A percentile compares a stretch with the other conserved stretches of the same genome.
phyloP scores from a whole-genome alignment of 2,888 invertebrate species.

The Polia nebulosa region DNA sequence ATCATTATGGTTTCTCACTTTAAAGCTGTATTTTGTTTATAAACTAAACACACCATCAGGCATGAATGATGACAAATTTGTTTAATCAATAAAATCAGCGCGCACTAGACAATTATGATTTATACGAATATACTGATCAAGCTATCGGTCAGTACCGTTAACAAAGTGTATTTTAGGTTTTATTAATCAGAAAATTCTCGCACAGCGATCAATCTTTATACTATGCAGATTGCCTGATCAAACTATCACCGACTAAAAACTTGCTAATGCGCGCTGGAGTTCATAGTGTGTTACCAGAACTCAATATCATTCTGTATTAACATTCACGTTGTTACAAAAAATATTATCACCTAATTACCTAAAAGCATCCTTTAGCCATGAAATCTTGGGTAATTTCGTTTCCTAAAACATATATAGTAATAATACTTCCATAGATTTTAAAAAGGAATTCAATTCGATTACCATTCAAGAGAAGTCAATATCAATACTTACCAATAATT shows the following conservation, averaged over 20 bases:
- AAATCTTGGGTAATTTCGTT: slow-evolving; percentile 27
- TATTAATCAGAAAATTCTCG: too few species aligned
- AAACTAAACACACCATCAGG: slow-evolving; percentile 21
- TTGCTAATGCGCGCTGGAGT: background rate
- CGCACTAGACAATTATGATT: background rate
- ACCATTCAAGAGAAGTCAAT: slow-evolving; percentile 22
- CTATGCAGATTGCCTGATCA: background rate
- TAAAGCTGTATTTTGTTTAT: slow-evolving; percentile 51
- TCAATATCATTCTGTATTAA: slow-evolving; percentile 7
- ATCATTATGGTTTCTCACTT: slow-evolving; percentile 21
- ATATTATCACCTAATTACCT: too few species aligned
- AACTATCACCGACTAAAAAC: background rate
- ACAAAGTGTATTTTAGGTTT: too few species aligned
- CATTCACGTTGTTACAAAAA: too few species aligned
- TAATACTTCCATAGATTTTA: slow-evolving; percentile 54
- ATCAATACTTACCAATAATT: slow-evolving; percentile 21
- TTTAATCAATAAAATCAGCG: background rate
- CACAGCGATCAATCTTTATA: background rate
- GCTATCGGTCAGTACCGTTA: too few species aligned
- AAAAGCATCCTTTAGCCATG: background rate
- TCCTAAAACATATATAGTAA: slow-evolving; percentile 47
- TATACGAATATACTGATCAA: too few species aligned
- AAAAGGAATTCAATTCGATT: slow-evolving; percentile 33
- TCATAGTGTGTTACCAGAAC: slow-evolving; percentile 4
- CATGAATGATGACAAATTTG: slow-evolving; percentile 1